Evolutionary conservation across 2,888 invertebrate genomes (phyloP).

Genomic region (Ichneumoninae sp.): DNA sequence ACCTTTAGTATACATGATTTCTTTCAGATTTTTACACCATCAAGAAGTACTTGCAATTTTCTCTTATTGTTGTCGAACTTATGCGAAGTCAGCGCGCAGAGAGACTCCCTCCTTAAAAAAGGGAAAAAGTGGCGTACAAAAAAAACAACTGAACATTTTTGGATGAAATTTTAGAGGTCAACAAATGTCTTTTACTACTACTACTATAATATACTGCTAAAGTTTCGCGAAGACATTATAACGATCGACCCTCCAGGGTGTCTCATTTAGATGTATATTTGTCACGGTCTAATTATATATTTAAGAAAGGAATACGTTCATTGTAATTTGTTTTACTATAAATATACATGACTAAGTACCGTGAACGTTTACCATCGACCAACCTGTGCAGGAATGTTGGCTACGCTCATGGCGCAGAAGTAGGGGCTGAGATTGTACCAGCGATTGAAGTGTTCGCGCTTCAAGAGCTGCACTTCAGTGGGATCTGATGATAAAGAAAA

Average conservation of each 20-base stretch:
- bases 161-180: no score
- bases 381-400: slow-evolving; percentile 90
- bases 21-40: no score
- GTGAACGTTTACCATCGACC: slow-evolving; percentile 65
- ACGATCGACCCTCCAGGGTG: background rate
- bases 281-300: background rate
- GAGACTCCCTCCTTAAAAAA: no score
- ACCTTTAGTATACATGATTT: no score
- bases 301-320: background rate
- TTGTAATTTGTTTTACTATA: background rate
- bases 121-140: no score
- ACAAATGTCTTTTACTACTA: no score
- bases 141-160: no score
- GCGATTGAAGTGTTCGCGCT: slow-evolving; percentile 93
- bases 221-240: background rate
- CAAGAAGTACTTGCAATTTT: no score
- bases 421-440: slow-evolving; percentile 94
- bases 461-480: slow-evolving; percentile 90
- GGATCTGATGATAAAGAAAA: slow-evolving; percentile 87
- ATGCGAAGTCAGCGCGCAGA: no score
- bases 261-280: background rate
- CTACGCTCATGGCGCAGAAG: slow-evolving; percentile 90
- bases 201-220: background rate
- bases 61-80: no score
- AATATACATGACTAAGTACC: slow-evolving; percentile 48